Evolutionary conservation across 1,140 invertebrate genomes (phyloP).

Genomic region (Pogonognathellus flavescens): DNA sequence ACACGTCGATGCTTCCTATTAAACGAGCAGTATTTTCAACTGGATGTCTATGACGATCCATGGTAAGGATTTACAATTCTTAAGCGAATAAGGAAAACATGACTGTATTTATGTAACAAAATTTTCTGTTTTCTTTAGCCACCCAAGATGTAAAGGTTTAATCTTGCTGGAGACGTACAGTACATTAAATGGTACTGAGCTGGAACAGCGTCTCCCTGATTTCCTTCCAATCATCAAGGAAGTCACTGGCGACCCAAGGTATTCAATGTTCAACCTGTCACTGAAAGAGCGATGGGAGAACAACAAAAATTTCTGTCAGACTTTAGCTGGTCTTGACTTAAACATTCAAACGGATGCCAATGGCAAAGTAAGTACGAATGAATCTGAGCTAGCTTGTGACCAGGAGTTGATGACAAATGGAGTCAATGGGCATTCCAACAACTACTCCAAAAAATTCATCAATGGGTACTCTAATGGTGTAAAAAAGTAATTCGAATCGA

Average conservation of each 20-base stretch:
- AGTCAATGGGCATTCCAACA: constrained; percentile 7
- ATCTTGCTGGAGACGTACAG: constrained; percentile 97
- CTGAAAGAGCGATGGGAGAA: constrained; percentile 90
- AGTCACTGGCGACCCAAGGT: constrained; percentile 92
- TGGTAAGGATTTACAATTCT: constrained; percentile 14
- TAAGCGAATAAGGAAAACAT: too few relatives aligned
- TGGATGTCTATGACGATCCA: constrained; percentile 76
- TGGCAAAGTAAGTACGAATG: constrained; percentile 13
- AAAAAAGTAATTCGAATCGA: constrained; percentile 33
- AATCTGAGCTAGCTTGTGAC: constrained; percentile 28
- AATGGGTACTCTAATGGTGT: constrained; percentile 34
- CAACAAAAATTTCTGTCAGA: constrained; percentile 84
- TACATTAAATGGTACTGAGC: constrained; percentile 79
- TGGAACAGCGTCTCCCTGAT: constrained; percentile 82
- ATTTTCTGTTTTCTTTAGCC: constrained; percentile 69
- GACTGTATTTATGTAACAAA: background rate
- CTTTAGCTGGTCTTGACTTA: constrained; percentile 69
- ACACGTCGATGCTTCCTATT: constrained; percentile 95
- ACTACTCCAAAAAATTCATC: constrained; percentile 27
- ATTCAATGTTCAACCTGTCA: constrained; percentile 97
- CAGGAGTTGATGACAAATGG: constrained; percentile 19
- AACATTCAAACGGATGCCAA: constrained; percentile 19
- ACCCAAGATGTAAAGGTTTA: constrained; percentile 82
- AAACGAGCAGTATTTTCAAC: constrained; percentile 89
- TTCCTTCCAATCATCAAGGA: constrained; percentile 91